Evolutionary conservation across 2,888 invertebrate genomes (phyloP).

Genomic region (Reticulitermes lucifugus): DNA sequence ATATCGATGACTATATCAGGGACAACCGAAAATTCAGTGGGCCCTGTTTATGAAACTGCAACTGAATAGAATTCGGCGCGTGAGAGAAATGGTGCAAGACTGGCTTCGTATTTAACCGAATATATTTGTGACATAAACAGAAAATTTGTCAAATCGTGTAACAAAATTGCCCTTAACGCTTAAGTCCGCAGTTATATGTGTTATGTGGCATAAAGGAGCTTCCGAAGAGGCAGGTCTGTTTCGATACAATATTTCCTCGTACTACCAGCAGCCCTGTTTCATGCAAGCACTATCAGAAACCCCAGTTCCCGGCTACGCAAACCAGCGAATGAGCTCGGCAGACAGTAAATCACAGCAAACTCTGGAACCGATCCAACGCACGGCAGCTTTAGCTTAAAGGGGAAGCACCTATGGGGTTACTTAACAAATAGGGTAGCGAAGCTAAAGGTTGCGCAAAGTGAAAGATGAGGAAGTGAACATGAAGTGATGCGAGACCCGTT

Average conservation of each 20-base stretch:
- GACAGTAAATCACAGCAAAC: background rate
- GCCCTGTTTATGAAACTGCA: too few species aligned
- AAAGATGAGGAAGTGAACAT: background rate
- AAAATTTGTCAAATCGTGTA: too few species aligned
- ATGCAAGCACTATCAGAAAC: background rate
- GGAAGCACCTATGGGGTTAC: background rate
- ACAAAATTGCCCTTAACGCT: too few species aligned
- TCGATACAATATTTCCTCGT: background rate
- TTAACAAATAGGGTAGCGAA: background rate
- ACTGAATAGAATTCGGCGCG: too few species aligned
- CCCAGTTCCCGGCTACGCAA: background rate
- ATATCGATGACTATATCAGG: too few species aligned
- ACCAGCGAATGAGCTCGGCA: background rate
- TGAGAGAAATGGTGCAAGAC: too few species aligned
- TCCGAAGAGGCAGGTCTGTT: too few species aligned
- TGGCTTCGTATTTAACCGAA: too few species aligned
- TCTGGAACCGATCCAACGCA: conserved; percentile 19
- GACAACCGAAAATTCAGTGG: too few species aligned
- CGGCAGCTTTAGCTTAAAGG: background rate
- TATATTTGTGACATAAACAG: too few species aligned
- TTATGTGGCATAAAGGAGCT: too few species aligned
- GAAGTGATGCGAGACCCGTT: background rate
- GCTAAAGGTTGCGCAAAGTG: conserved; percentile 1
- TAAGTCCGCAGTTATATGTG: too few species aligned
- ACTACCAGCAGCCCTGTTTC: background rate